These are phyloP conservation scores for Lepus americanus DNA, from an alignment of 2,113 vertebrate genomes.

Conservation along the genomic window DNA sequence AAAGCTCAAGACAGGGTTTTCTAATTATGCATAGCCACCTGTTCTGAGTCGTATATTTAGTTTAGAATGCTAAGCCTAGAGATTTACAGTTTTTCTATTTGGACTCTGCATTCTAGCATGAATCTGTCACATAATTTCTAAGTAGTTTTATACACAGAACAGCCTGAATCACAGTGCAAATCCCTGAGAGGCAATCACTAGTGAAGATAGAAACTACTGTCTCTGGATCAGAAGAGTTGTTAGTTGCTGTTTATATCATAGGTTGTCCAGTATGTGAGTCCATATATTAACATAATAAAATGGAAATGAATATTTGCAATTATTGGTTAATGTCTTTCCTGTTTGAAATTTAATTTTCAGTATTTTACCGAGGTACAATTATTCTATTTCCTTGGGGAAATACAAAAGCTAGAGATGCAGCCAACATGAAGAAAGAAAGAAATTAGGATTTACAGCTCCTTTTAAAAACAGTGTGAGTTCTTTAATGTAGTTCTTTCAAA, in stretches of 20 bases:
- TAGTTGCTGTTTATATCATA: neutral
- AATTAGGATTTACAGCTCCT: neutral
- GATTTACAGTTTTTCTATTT: conserved; percentile 38
- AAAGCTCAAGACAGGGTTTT: neutral
- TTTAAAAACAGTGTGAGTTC: neutral
- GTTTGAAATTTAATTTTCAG: neutral
- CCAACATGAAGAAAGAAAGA: neutral
- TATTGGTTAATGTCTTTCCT: neutral
- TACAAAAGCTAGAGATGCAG: conserved; percentile 15
- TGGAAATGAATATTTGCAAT: neutral
- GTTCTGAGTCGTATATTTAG: conserved; percentile 56
- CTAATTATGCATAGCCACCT: conserved; percentile 67
- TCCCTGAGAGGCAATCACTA: neutral
- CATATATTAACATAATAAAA: neutral
- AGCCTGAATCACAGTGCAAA: conserved; percentile 25
- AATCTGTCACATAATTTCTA: conserved; percentile 70
- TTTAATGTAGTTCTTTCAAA: conserved; percentile 19
- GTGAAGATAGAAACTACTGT: neutral
- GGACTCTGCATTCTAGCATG: conserved; percentile 55
- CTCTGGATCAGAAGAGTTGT: neutral
- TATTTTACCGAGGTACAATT: neutral
- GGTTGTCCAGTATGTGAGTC: neutral
- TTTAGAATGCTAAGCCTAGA: neutral
- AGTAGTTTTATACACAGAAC: conserved; percentile 32
- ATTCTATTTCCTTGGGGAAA: conserved; percentile 10